Evolutionary conservation across 2,113 vertebrate genomes (phyloP), one percentile per base, ranked within the genome.

Genomic region (Tenebrosternarchus preto): DNA sequence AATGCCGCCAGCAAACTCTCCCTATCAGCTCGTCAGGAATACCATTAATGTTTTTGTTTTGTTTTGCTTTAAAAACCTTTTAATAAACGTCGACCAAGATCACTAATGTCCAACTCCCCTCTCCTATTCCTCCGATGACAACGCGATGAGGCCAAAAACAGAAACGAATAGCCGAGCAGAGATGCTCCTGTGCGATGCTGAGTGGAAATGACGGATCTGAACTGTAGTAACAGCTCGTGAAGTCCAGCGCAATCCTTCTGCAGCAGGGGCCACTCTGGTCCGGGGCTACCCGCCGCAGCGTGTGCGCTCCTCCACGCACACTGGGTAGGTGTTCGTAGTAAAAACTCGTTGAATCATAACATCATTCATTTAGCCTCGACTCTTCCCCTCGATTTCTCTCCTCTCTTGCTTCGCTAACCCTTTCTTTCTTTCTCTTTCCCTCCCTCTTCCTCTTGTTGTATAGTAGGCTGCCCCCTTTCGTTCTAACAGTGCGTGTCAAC

Each of bases 401-500:
- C n/a, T 57, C 24, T 71, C 25, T 25, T 33, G 68, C 64, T 72
- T 85, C 64, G 68, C 77, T 76, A 73, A 85, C 85, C 84, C 86
- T 59, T 68, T 69, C 29, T 19, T 33, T 39, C n/a, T 33, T 33
- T 39, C 74, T 71, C 67, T 50, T 76, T 66, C 55, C 43, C 55
- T 33, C 64, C 69, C 71, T 73, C 33, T 61, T 88, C 85, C 88
- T 92, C 90, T 89, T 91, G 89, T 91, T 91, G 90, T 90, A 92
- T 91, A 92, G 90, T 90, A 90, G 91, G 84, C 91, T 92, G 88
- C 87, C 89, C 88, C 80, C 86, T 87, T 87, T 81, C 86, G 74
- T 76, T 85, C 87, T 90, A 83, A 88, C 80, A 86, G 90, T 86
- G 43, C 43, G 89, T 89, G 92, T 90, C 91, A 93, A 93, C 93